These are phyloP conservation scores for Amiota mariae DNA, from an alignment of 2,888 invertebrate genomes.

Conservation along the genomic window DNA sequence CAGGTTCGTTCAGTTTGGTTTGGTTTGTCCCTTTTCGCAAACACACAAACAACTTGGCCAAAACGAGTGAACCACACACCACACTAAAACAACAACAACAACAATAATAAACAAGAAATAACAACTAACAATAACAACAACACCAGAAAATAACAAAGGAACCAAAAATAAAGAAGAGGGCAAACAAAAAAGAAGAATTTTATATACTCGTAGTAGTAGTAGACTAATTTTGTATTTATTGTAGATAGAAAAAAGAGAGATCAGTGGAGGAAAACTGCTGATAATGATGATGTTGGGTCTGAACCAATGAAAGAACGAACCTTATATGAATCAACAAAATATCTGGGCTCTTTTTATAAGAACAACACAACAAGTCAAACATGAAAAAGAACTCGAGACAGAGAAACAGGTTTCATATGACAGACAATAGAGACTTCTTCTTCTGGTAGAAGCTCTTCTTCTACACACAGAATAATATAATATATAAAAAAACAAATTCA, in stretches of 20 bases:
- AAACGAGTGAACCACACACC: neutral
- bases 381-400: neutral
- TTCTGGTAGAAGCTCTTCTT: neutral
- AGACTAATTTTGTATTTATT: neutral
- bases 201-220: too few species aligned
- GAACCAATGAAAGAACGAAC: neutral
- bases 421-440: neutral
- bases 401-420: slow-evolving; percentile 22
- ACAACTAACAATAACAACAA: neutral
- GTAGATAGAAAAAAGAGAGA: slow-evolving; percentile 2
- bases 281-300: neutral
- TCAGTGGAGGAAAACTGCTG: neutral
- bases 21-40: neutral
- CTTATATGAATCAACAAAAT: slow-evolving; percentile 1
- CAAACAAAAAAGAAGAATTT: neutral
- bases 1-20: neutral
- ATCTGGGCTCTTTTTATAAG: neutral
- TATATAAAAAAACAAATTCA: neutral
- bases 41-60: slow-evolving; percentile 15
- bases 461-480: neutral
- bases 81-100: neutral
- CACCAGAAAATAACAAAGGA: slow-evolving; percentile 6
- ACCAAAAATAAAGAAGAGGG: neutral
- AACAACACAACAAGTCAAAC: neutral
- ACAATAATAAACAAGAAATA: neutral